Evolutionary conservation across 2,113 vertebrate genomes (phyloP), one percentile per base, ranked within the genome.

Genomic region (Conger conger): DNA sequence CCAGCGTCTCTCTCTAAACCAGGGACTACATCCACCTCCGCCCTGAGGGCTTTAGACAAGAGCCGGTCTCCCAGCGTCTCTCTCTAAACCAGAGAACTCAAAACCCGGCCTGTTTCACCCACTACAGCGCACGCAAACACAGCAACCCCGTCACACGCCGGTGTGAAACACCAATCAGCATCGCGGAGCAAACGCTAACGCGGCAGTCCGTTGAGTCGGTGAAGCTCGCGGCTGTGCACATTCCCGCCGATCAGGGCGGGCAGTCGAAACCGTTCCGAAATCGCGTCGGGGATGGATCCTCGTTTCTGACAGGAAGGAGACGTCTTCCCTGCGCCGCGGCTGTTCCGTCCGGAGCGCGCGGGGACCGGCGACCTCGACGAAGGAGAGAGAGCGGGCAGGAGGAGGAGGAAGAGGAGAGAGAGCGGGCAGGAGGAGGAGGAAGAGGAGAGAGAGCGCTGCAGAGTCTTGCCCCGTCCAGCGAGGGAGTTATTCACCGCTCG

Each of bases 331-430:
- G 54, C 38, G 9, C 11, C 37, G 38, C 36, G 18, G 57, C 40
- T 38, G 42, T 63, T 40, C 78, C 2, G 35, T 42, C 77, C 60
- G 50, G 38, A 27, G 60, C 38, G 42, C 54, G 35, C 35, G 63
- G 77, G 57, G 37, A 68, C 30, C 23, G 37, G 60, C 63, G 80
- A 76, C 60, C 60, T 37, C 82, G 79, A 30, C 80, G 37, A 50
- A 0, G 42, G 16, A 45, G 45, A 80, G 45, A 23, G 36, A 80
- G 36, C 79, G 30, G 60, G 53, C 30, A 57, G n/a, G n/a, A n/a
- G n/a, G n/a, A n/a, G n/a, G n/a, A n/a, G n/a, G n/a, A n/a, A n/a
- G n/a, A 0, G 42, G 16, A 45, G 45, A 80, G 45, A 23, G 36
- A 80, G 36, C 79, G 30, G 60, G 53, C 30, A 57, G n/a, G n/a